phyloP scores from a whole-genome alignment of 2,888 invertebrate genomes.

The Calliopum simillimum region DNA sequence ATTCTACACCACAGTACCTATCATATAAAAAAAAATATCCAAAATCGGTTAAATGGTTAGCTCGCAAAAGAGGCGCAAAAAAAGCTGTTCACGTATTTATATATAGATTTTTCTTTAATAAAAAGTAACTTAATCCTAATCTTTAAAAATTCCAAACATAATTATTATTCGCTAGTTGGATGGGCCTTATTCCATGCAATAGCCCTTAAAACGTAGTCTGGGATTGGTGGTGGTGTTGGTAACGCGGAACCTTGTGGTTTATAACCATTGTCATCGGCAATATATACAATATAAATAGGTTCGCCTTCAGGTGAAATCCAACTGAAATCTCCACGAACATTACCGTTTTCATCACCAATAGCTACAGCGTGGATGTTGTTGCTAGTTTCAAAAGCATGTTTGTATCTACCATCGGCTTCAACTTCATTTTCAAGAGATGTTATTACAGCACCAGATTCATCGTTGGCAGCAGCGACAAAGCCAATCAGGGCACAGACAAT shows the following conservation, averaged over 20 bases:
- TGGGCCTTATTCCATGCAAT: slow-evolving; percentile 48
- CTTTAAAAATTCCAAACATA: too few species aligned
- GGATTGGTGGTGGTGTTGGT: slow-evolving; percentile 48
- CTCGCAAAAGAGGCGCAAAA: too few species aligned
- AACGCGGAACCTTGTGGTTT: slow-evolving; percentile 45
- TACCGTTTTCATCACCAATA: slow-evolving; percentile 54
- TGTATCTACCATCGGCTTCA: slow-evolving; percentile 53
- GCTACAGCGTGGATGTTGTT: slow-evolving; percentile 48
- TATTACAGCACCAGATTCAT: slow-evolving; percentile 50
- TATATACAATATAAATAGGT: slow-evolving; percentile 51
- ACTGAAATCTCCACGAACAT: slow-evolving; percentile 49
- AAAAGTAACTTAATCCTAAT: too few species aligned
- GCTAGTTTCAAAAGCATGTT: slow-evolving; percentile 46
- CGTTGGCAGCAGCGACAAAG: slow-evolving; percentile 46
- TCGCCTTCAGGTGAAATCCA: slow-evolving; percentile 59
- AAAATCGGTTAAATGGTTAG: too few species aligned
- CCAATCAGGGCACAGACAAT: slow-evolving; percentile 52
- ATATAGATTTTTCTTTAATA: too few species aligned
- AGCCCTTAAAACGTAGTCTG: slow-evolving; percentile 43
- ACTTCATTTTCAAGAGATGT: slow-evolving; percentile 51
- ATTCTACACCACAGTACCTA: too few species aligned
- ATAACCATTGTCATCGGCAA: slow-evolving; percentile 57
- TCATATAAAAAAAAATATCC: too few species aligned
- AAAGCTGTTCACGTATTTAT: too few species aligned
- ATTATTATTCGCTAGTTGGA: too few species aligned